These are phyloP conservation scores for Bombus pyrosoma DNA, from an alignment of 1,140 invertebrate species.

Conservation along the genomic window DNA sequence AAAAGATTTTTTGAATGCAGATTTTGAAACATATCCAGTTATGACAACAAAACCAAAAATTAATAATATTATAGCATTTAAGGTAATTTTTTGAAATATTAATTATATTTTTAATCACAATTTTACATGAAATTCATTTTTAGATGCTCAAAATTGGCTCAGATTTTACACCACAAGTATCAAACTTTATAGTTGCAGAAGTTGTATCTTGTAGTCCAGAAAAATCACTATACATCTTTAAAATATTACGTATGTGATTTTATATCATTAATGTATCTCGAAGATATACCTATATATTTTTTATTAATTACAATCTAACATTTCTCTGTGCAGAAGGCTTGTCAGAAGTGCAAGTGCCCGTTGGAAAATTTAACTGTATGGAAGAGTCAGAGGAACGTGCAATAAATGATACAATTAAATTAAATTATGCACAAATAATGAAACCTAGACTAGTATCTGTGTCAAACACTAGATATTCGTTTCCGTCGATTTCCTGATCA, in stretches of 20 bases:
- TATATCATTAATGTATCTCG: background rate
- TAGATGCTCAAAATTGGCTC: conserved; percentile 68
- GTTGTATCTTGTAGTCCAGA: conserved; percentile 35
- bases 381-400: conserved; percentile 54
- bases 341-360: conserved; percentile 63
- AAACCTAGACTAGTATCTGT: background rate
- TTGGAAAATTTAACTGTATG: conserved; percentile 68
- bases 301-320: background rate
- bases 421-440: conserved; percentile 87
- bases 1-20: conserved; percentile 16
- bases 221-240: conserved; percentile 47
- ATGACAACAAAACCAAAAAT: conserved; percentile 40
- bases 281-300: background rate
- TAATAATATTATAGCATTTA: conserved; percentile 69
- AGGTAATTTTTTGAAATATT: conserved; percentile 58
- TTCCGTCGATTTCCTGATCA: fast-evolving
- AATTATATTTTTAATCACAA: background rate
- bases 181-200: conserved; percentile 65
- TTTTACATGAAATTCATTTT: conserved; percentile 30
- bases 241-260: conserved; percentile 63
- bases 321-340: conserved; percentile 60
- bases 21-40: conserved; percentile 42
- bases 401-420: conserved; percentile 85
- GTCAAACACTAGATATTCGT: no score
- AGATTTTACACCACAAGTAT: conserved; percentile 71